Evolutionary conservation across 1,140 invertebrate species (phyloP).

Genomic region (Parapsyche elsis): DNA sequence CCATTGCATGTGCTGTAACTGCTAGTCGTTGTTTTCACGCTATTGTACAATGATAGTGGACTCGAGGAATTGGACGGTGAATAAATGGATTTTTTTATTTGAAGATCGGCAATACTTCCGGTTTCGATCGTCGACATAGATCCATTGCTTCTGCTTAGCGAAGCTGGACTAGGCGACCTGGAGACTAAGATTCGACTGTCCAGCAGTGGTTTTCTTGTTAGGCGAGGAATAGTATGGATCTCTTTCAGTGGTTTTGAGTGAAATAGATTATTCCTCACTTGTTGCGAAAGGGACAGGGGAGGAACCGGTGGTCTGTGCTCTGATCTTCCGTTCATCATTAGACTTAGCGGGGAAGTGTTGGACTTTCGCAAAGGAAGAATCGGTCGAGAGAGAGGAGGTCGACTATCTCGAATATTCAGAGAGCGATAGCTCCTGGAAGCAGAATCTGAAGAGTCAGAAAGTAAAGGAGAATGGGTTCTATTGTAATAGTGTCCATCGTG

Average conservation of each 20-base stretch:
- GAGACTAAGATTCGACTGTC: conserved; percentile 57
- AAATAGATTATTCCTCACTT: conserved; percentile 60
- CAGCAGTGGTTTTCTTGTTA: conserved; percentile 40
- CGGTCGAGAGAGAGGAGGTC: conserved; percentile 57
- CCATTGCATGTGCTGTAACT: conserved; percentile 66
- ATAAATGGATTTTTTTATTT: conserved; percentile 59
- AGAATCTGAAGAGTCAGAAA: conserved; percentile 36
- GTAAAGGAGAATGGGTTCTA: conserved; percentile 32
- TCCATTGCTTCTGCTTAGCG: conserved; percentile 60
- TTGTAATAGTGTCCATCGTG: not conserved
- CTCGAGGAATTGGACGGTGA: conserved; percentile 60
- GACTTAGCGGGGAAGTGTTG: conserved; percentile 64
- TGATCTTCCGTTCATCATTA: conserved; percentile 59
- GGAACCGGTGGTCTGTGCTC: conserved; percentile 55
- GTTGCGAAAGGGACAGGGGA: conserved; percentile 29
- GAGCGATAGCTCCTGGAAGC: conserved; percentile 13
- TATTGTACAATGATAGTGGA: conserved; percentile 63
- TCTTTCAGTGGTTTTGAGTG: conserved; percentile 65
- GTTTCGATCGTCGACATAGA: conserved; percentile 63
- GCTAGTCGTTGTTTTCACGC: conserved; percentile 61
- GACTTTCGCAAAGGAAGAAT: conserved; percentile 65
- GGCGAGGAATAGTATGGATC: conserved; percentile 61
- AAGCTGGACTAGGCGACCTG: conserved; percentile 63
- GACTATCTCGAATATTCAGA: conserved; percentile 51
- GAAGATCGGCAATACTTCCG: conserved; percentile 64